Evolutionary conservation across 2,888 invertebrate species (phyloP), one percentile per base, ranked within the genome.

Genomic region (Acheta domesticus): DNA sequence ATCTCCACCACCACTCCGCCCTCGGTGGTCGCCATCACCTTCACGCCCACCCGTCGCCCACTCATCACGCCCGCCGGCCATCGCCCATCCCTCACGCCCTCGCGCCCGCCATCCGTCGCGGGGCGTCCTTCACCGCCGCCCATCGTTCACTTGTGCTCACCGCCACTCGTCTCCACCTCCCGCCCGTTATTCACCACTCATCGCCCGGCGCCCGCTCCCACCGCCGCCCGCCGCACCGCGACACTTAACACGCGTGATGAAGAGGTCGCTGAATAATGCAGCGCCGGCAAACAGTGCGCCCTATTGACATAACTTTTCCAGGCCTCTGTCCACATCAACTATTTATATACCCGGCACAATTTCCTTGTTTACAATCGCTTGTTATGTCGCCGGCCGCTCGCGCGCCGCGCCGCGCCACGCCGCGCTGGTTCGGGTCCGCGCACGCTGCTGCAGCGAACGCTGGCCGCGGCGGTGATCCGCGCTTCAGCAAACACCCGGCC

Each of bases 221-320:
- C 62, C 62, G 16, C 62, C n/a, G 16, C n/a, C 62, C 62, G 3
- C 62, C n/a, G 62, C 62, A n/a, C 62, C 16, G 62, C 62, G 62
- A 62, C 62, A 62, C 62, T 62, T 62, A 62, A 62, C 62, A n/a
- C 62, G 62, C 62, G 62, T 62, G 62, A 62, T 62, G 62, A 62
- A 62, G 62, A 76, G 49, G n/a, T 20, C 48, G 4, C 19, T 79
- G 75, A 75, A 79, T 79, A 75, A 79, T 79, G 78, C 75, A 79
- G 14, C 20, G n/a, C 75, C 75, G 19, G 78, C 75, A 79, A 79
- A 79, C 75, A 79, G 19, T 75, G 75, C 76, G 49, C 49, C 78
- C 49, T 79, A 79, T 79, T 79, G 78, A 79, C 78, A 79, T 48
- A 75, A 78, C 78, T 12, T 16, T 75, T 23, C 78, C 49, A 75